Evolutionary conservation across 2,113 vertebrate genomes (phyloP).

Genomic region (Megaptera novaeangliae): DNA sequence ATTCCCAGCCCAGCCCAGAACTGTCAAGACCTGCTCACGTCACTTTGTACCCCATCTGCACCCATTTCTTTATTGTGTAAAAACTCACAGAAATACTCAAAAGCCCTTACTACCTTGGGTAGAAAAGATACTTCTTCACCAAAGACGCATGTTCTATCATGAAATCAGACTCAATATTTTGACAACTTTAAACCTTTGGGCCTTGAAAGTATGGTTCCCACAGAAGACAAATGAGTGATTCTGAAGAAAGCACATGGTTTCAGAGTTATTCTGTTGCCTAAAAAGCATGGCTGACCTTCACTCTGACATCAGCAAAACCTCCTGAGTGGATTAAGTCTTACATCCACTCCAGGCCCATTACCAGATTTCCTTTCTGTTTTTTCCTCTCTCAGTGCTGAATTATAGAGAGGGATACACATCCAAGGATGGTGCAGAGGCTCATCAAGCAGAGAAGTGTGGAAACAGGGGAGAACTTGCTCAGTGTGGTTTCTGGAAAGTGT

Average conservation of each 20-base stretch:
- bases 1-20: neutral
- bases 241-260: neutral
- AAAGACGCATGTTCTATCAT: neutral
- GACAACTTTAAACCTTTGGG: conserved; percentile 39
- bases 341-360: conserved; percentile 15
- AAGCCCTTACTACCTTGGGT: neutral
- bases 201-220: conserved; percentile 18
- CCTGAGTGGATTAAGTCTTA: neutral
- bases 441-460: neutral
- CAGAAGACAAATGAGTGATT: neutral
- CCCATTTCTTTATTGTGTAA: neutral
- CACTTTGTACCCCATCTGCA: neutral
- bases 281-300: conserved; percentile 55
- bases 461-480: neutral
- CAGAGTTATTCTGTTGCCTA: conserved; percentile 12
- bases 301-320: conserved; percentile 33
- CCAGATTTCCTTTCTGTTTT: neutral
- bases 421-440: neutral
- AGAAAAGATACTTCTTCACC: conserved; percentile 18
- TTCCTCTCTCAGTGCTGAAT: neutral
- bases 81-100: neutral
- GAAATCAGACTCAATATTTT: conserved; percentile 45
- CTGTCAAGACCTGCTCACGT: neutral
- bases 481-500: neutral
- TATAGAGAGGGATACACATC: neutral